Percentiles rank a stretch among this genome's conserved stretches.
phyloP scores from a whole-genome alignment of 2,797 vertebrate genomes.

The Enteromius treurensis region DNA sequence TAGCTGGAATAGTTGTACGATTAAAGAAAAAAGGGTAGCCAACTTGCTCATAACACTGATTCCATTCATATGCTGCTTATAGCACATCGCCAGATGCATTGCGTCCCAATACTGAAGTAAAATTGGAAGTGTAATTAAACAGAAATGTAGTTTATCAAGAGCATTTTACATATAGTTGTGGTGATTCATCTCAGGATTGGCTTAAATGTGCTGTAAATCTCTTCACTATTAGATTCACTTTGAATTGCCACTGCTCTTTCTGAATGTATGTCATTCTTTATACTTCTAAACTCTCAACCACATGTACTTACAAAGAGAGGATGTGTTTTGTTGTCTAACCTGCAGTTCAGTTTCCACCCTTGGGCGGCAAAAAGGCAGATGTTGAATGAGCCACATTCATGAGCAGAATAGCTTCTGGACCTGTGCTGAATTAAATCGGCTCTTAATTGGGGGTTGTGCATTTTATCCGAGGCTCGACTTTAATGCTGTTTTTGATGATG shows the following conservation, averaged over 20 bases:
- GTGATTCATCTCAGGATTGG: background rate
- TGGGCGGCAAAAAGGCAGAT: conserved; percentile 25
- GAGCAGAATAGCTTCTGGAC: conserved; percentile 38
- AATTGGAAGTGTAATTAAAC: background rate
- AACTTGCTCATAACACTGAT: conserved; percentile 4
- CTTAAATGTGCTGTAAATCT: background rate
- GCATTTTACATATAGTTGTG: background rate
- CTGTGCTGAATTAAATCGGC: conserved; percentile 48
- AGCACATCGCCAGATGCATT: background rate
- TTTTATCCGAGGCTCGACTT: conserved; percentile 43
- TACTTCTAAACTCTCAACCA: conserved; percentile 2
- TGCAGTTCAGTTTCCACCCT: conserved; percentile 29
- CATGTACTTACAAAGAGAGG: conserved; percentile 34
- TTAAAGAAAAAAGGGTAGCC: background rate
- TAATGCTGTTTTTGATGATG: conserved; percentile 46
- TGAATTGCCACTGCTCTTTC: background rate
- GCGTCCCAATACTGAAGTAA: too few relatives aligned
- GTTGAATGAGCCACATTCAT: conserved; percentile 28
- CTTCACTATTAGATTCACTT: background rate
- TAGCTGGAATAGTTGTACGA: background rate
- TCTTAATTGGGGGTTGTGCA: conserved; percentile 45
- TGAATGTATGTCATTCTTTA: background rate
- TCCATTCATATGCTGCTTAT: conserved; percentile 4
- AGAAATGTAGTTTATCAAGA: background rate
- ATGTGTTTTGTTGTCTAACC: conserved; percentile 51